phyloP scores from a whole-genome alignment of 92 coral and sea anemone species.

The Paragorgia papillata region DNA sequence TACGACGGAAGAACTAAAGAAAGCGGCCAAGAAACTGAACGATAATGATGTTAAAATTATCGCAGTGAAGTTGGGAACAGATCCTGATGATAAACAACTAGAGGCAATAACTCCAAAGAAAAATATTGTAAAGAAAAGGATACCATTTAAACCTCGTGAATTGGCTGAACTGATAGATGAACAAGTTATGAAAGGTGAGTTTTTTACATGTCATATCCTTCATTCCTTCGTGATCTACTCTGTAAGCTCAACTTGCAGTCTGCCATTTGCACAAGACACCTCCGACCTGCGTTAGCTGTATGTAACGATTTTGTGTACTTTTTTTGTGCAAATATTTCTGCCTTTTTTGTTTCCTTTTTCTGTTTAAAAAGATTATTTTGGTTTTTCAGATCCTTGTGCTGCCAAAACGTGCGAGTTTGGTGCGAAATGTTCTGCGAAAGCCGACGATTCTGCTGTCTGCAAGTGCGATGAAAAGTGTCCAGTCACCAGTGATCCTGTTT shows the following conservation, averaged over 20 bases:
- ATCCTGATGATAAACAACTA: constrained; percentile 51
- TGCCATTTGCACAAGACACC: too few relatives aligned
- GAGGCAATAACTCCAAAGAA: constrained; percentile 52
- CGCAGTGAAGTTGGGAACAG: constrained; percentile 78
- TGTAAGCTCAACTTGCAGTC: too few relatives aligned
- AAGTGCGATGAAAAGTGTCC: constrained; percentile 17
- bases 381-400: constrained; percentile 36
- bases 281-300: too few relatives aligned
- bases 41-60: constrained; percentile 59
- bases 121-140: constrained; percentile 62
- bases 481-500: constrained; percentile 52
- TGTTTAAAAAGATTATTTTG: too few relatives aligned
- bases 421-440: constrained; percentile 16
- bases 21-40: constrained; percentile 59
- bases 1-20: constrained; percentile 58
- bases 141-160: constrained; percentile 58
- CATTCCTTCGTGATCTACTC: too few relatives aligned
- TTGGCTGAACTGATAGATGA: constrained; percentile 63
- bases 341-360: too few relatives aligned
- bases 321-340: background rate
- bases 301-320: too few relatives aligned
- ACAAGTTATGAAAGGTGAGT: constrained; percentile 70
- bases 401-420: constrained; percentile 18
- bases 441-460: constrained; percentile 28
- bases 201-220: background rate